phyloP scores from a whole-genome alignment of 2,888 invertebrate genomes.

The Harpagoxenus sublaevis region DNA sequence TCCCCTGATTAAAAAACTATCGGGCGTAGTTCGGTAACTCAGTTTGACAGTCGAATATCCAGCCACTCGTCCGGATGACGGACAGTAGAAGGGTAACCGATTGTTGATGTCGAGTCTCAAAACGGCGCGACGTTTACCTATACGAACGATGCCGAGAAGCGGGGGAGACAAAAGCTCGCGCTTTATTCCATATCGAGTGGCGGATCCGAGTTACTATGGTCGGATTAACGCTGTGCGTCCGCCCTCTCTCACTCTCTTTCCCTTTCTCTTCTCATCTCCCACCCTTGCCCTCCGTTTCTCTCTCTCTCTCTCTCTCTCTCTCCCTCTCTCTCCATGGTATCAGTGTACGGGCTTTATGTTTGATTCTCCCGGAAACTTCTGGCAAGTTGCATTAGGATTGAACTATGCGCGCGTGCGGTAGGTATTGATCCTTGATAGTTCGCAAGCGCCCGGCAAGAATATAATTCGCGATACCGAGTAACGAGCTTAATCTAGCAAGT shows the following conservation, averaged over 20 bases:
- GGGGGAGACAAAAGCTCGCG: slow-evolving; percentile 49
- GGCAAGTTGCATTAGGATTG: slow-evolving; percentile 51
- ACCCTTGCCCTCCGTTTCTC: not conserved
- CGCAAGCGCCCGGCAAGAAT: slow-evolving; percentile 44
- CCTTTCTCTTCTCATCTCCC: not conserved
- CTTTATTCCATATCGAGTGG: slow-evolving; percentile 57
- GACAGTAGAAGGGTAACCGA: slow-evolving; percentile 43
- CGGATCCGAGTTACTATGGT: slow-evolving; percentile 53
- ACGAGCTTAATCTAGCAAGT: slow-evolving; percentile 55
- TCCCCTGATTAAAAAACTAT: slow-evolving; percentile 32
- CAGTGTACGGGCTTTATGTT: slow-evolving; percentile 51
- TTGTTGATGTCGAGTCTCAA: slow-evolving; percentile 49
- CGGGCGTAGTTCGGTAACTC: slow-evolving; percentile 29
- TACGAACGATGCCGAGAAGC: slow-evolving; percentile 45
- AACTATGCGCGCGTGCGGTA: slow-evolving; percentile 49
- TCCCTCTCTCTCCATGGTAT: slow-evolving; percentile 8
- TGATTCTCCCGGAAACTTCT: slow-evolving; percentile 52
- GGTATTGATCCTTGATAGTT: slow-evolving; percentile 54
- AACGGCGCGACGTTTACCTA: slow-evolving; percentile 44
- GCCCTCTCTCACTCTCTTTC: not conserved
- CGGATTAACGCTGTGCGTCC: slow-evolving; percentile 48
- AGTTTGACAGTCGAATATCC: slow-evolving; percentile 41
- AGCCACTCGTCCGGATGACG: slow-evolving; percentile 39
- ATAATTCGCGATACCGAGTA: slow-evolving; percentile 54
- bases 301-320: not conserved